Base-by-base conservation (phyloP, 1,140 invertebrate species). In the Ceratina australensis region DNA sequence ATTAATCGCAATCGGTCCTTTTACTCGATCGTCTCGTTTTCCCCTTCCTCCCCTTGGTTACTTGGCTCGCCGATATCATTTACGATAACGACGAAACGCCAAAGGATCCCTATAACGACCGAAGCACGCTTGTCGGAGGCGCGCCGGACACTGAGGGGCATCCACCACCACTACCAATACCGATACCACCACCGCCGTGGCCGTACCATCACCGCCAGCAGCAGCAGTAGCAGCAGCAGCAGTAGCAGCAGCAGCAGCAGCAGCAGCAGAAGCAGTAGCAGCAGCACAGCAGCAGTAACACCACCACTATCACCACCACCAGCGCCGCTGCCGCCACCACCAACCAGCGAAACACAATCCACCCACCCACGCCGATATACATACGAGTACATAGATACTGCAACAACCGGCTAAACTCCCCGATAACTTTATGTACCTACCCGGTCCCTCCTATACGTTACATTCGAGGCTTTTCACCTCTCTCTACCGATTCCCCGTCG, bases 141-240 rank as follows among this genome's bases (percentile, higher is more conserved):
- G 90, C 91, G 90, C 91, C 89, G 89, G 90, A 91, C 90, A 91
- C 91, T 92, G 91, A 92, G 90, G 90, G 89, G 90, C 89, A 92
- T 90, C 89, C 88, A 90, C 89, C 86, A 90, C 87, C 83, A 81
- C 81, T 76, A 75, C 63, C 79, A 65, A 63, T 74, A 79, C 85
- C 86, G 42, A 65, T 79, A 83, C 84, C 80, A 80, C 80, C 79
- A 67, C 76, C 69, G 65, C 81, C 66, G 57, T 69, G 33, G 33
- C 33, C 33, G 33, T 42, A 72, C 72, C 83, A 72, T 72, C 81
- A 47, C 72, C 81, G 54, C 77, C 64, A 78, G 61, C 52, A 78
- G 66, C 78, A 78, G 63, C 28, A 66, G 64, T 47, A 66, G 22
- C 42, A 66, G 22, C 42, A 66, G 3, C 61, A 64, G 63, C 20